Evolutionary conservation across 2,113 vertebrate species (phyloP).

Genomic region (Sarotherodon lohbergeri): DNA sequence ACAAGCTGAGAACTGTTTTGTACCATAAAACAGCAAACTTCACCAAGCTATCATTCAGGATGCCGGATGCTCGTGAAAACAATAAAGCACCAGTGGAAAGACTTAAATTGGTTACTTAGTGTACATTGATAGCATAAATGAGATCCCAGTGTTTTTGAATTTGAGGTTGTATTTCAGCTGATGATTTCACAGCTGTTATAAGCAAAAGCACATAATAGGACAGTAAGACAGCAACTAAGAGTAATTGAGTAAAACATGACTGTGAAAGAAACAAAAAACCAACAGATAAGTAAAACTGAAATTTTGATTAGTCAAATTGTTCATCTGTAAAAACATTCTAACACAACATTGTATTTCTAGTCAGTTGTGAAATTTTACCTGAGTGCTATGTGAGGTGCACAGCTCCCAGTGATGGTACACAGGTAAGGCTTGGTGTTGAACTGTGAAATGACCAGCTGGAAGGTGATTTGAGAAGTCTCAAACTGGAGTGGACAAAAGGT

Average conservation of each 20-base stretch:
- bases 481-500: conserved; percentile 81
- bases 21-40: neutral
- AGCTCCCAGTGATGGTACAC: conserved; percentile 84
- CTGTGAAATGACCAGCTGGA: conserved; percentile 81
- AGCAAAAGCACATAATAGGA: neutral
- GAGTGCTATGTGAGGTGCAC: conserved; percentile 64
- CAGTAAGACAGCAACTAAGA: neutral
- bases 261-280: neutral
- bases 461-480: conserved; percentile 78
- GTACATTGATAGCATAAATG: neutral
- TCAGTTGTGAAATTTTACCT: conserved; percentile 57
- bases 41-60: neutral
- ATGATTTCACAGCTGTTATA: neutral
- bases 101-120: neutral
- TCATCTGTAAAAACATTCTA: neutral
- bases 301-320: neutral
- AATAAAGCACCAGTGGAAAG: neutral
- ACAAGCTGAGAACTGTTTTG: neutral
- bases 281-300: neutral
- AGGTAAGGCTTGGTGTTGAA: conserved; percentile 82
- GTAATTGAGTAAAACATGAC: neutral
- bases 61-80: neutral
- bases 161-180: neutral
- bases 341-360: neutral
- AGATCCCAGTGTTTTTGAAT: neutral